Base-by-base conservation (phyloP, 2,888 invertebrate species). In the Drosophila leonis region DNA sequence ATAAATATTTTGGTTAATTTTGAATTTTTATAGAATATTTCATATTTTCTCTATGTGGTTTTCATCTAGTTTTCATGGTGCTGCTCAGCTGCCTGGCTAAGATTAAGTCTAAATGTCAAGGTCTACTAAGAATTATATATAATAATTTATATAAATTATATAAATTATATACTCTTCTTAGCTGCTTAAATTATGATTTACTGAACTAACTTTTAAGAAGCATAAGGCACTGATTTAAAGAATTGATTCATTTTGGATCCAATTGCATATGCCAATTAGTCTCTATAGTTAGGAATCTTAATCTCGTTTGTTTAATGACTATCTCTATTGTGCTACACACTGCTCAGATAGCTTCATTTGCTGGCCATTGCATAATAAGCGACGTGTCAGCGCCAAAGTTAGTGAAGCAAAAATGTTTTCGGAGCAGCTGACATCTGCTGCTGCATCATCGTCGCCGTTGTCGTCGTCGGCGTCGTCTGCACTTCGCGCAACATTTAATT, bases 401-500 rank as follows among this genome's bases (percentile, higher is more conserved):
- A 15, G 54, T 35, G 57, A 57, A 42, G 41, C 42, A 20, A 37
- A 24, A 27, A 33, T n/a, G 35, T 60, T 15, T 42, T 10, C 20
- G 18, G 15, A 29, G 33, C 54, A 49, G n/a, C 39, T 51, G 65
- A 51, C 72, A 64, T 39, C 74, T 61, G 72, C 64, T 56, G 64
- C 64, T 51, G 48, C 48, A 48, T 48, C 48, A 48, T 48, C 27
- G 27, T 44, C 44, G 44, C 8, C 24, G 5, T 41, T 10, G 24
- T 6, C 44, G 24, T 44, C 42, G 67, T 64, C 68, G 59, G 31
- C 41, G n/a, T 27, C 59, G 44, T 64, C 66, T 56, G 60, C 64
- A 73, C 54, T 63, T 70, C 64, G 72, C 68, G 67, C 56, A 70
- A 60, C 73, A 66, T 80, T 85, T 72, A 74, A 81, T 83, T 83